A percentile compares a stretch with the other conserved stretches of the same genome.
These are phyloP conservation scores for Pelosia muscerda DNA, from an alignment of 2,888 invertebrate genomes.

Conservation along the genomic window DNA sequence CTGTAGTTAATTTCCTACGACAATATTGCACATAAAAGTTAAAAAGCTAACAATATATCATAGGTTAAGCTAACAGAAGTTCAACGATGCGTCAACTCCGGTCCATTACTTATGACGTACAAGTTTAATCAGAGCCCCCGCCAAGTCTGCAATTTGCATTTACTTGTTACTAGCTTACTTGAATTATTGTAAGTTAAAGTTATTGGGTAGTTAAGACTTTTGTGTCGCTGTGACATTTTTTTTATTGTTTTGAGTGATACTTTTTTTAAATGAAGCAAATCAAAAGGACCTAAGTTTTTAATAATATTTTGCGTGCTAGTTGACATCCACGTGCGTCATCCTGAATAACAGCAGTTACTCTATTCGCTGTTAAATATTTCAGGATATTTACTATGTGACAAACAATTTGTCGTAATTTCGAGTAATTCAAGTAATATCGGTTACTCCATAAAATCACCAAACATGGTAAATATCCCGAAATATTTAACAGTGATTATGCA, in stretches of 20 bases:
- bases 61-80: slow-evolving; percentile 56
- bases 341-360: too few species aligned
- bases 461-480: too few species aligned
- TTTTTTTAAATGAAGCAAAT: too few species aligned
- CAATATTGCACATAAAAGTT: slow-evolving; percentile 24
- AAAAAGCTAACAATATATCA: slow-evolving; percentile 54
- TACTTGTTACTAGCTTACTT: slow-evolving; percentile 50
- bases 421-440: too few species aligned
- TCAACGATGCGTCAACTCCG: slow-evolving; percentile 67
- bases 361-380: too few species aligned
- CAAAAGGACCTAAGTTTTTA: too few species aligned
- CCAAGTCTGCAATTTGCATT: slow-evolving; percentile 73
- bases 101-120: slow-evolving; percentile 72
- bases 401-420: too few species aligned
- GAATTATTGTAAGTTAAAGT: slow-evolving; percentile 43
- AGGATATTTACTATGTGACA: too few species aligned
- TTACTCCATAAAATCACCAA: too few species aligned
- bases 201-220: slow-evolving; percentile 26
- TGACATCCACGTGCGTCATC: too few species aligned
- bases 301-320: too few species aligned
- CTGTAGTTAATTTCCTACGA: not conserved
- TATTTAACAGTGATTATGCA: too few species aligned
- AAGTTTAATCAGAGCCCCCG: slow-evolving; percentile 70
- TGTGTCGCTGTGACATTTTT: not conserved
- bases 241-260: not conserved